Base-by-base conservation (phyloP, 2,113 vertebrate species). In the Phaethon lepturus region DNA sequence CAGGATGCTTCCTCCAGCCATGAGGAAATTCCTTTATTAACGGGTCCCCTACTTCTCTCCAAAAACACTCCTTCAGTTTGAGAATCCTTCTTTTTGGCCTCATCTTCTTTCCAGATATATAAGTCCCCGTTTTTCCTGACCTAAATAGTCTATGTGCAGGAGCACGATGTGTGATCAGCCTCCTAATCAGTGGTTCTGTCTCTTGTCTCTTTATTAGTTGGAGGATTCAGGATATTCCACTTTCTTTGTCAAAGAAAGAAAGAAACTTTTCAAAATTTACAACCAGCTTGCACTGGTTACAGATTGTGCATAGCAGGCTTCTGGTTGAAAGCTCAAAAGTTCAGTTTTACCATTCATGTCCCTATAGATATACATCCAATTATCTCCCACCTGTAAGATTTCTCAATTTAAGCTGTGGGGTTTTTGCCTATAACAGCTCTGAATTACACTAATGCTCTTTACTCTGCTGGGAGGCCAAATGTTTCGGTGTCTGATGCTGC, bases 21-120 rank as follows among this genome's bases (percentile, higher is more conserved):
- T 0, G 19, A 66, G 45, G 60, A 56, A 69, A 71, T 74, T 7
- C 50, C 29, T 74, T 68, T 60, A 18, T 33, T n/a, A 23, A 35
- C 40, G 44, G 31, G 3, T 1, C 4, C 10, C 4, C 12, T 38
- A 3, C 13, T 58, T 24, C 31, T 28, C 38, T 23, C 24, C 56
- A 42, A 42, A 40, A 13, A 0, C 20, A 6, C 11, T 6, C 52
- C 6, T 11, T 56, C 29, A 40, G 3, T 17, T 50, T 0, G 0
- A 16, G 33, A 49, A 81, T 20, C 7, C 23, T 26, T 28, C 26
- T 68, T 67, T 58, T 29, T 31, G 20, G 1, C 11, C 29, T 49
- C 3, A 0, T 35, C 17, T 50, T 28, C 59, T 47, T 33, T 22
- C 49, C 49, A 55, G 49, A 59, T 35, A 24, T 23, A 0, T 6